Conservation (phyloP, 2,888 invertebrate genomes). For the Spisula solida region DNA sequence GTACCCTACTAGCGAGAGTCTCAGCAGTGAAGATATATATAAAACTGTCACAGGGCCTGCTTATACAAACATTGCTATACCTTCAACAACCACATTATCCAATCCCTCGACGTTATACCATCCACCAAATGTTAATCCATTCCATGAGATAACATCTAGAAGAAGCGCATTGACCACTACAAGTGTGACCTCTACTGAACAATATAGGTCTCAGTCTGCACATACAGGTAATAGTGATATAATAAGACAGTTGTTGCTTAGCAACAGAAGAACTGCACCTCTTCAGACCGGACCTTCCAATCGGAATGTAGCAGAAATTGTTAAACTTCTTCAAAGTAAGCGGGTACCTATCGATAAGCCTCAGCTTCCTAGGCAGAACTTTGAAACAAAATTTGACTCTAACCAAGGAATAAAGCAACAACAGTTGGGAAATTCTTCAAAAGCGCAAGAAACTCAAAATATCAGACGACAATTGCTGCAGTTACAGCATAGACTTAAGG, state of each 20-base stretch:
- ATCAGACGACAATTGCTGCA: slow-evolving; percentile 27
- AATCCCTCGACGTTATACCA: not conserved
- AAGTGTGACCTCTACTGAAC: slow-evolving; percentile 18
- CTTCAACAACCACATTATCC: not conserved
- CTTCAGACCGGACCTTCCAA: not conserved
- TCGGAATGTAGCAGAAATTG: not conserved
- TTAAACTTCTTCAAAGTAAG: not conserved
- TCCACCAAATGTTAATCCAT: slow-evolving; percentile 5
- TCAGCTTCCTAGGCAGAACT: not conserved
- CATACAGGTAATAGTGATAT: not conserved
- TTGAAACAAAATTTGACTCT: not conserved
- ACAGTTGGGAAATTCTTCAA: not conserved
- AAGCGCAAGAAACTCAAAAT: slow-evolving; percentile 29
- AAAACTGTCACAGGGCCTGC: slow-evolving; percentile 27
- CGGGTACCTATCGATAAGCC: not conserved
- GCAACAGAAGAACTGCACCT: not conserved
- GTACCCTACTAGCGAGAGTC: not conserved
- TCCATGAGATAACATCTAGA: not conserved
- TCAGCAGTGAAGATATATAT: not conserved
- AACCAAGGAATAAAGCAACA: not conserved
- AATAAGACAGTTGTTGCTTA: slow-evolving; percentile 5
- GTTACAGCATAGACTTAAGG: slow-evolving; percentile 21
- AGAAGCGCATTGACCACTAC: not conserved
- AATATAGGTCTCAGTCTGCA: not conserved
- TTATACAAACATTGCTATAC: not conserved